Evolutionary conservation across 2,888 invertebrate genomes (phyloP).

Genomic region (Ashinkailepas kermadecensis): DNA sequence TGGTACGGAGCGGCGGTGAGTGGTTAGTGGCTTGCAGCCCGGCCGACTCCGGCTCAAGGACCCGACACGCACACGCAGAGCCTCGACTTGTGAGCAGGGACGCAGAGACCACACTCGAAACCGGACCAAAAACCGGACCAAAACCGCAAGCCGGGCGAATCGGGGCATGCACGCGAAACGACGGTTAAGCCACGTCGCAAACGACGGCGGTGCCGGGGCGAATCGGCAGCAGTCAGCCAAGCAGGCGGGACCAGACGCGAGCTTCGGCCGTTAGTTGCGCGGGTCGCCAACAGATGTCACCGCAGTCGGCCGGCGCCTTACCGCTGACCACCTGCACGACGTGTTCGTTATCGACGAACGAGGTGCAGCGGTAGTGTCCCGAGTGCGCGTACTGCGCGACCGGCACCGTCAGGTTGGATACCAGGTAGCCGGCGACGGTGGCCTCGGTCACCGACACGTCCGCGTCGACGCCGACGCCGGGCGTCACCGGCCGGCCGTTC

Average conservation of each 20-base stretch:
- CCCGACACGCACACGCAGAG: no score
- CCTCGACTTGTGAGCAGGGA: no score
- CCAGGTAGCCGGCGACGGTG: not conserved
- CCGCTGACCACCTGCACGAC: slow-evolving; percentile 27
- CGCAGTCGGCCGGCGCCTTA: slow-evolving; percentile 19
- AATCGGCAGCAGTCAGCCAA: not conserved
- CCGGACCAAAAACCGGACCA: no score
- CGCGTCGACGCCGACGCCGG: not conserved
- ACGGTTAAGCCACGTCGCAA: no score
- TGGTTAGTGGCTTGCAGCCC: no score
- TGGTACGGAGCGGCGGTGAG: no score
- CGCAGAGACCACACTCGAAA: no score
- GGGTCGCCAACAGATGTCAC: not conserved
- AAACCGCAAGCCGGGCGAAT: no score
- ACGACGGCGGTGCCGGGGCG: not conserved
- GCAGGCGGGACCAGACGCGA: not conserved
- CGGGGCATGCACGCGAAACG: no score
- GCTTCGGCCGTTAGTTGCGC: not conserved
- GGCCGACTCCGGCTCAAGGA: no score
- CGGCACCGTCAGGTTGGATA: slow-evolving; percentile 23
- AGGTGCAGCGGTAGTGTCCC: slow-evolving; percentile 28
- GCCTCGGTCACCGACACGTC: not conserved
- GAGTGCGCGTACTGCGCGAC: slow-evolving; percentile 25
- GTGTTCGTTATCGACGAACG: slow-evolving; percentile 20
- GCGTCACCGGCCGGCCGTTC: not conserved